Conservation (phyloP, 2,888 invertebrate species). For the Drosophila rellima region DNA sequence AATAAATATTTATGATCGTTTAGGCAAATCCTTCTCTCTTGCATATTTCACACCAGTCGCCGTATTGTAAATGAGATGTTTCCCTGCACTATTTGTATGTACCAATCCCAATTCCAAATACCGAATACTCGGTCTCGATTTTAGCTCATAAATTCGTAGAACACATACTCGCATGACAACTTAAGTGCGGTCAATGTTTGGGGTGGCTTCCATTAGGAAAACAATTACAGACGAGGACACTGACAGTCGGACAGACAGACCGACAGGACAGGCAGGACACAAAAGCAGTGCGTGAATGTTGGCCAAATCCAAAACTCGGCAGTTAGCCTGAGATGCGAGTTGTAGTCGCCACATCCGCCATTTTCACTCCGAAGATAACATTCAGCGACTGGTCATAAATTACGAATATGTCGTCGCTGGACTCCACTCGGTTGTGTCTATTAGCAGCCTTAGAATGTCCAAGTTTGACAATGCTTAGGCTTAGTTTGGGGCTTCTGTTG, state of each 20-base stretch:
- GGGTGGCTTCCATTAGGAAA: slow-evolving; percentile 74
- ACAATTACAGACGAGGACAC: slow-evolving; percentile 73
- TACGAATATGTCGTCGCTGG: slow-evolving; percentile 77
- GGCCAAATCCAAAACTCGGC: slow-evolving; percentile 15
- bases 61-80: slow-evolving; percentile 25
- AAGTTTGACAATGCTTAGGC: slow-evolving; percentile 74
- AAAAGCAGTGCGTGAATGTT: slow-evolving; percentile 48
- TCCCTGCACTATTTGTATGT: background rate
- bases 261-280: slow-evolving; percentile 48
- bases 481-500: slow-evolving; percentile 45
- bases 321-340: slow-evolving; percentile 30
- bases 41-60: background rate
- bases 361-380: slow-evolving; percentile 59
- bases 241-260: slow-evolving; percentile 52
- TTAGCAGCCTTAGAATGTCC: slow-evolving; percentile 84
- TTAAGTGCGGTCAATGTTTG: slow-evolving; percentile 79
- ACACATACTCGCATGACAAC: slow-evolving; percentile 73
- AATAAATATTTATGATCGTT: background rate
- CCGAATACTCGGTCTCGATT: slow-evolving; percentile 5
- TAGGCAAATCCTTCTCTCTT: background rate
- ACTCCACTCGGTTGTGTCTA: slow-evolving; percentile 76
- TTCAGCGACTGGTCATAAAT: slow-evolving; percentile 76
- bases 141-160: slow-evolving; percentile 63
- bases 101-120: slow-evolving; percentile 1
- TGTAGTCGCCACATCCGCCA: slow-evolving; percentile 26